Percentiles rank a stretch among this genome's conserved stretches.
These are phyloP conservation scores for Diabrotica undecimpunctata DNA, from an alignment of 1,140 invertebrate species.

Conservation along the genomic window DNA sequence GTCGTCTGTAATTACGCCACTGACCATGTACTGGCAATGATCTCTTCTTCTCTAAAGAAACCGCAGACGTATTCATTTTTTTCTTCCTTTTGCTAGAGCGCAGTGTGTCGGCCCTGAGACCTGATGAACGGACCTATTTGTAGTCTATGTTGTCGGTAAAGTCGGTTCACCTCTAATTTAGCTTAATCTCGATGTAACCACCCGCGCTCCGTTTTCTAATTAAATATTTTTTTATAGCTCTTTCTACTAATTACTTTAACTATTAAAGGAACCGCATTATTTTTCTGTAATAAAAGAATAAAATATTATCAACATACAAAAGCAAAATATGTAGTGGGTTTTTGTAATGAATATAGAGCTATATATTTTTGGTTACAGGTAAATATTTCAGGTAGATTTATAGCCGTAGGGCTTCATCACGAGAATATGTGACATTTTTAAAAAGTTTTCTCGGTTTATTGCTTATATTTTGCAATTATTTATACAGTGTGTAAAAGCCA, in stretches of 20 bases:
- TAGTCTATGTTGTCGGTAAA: neutral
- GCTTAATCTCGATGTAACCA: neutral
- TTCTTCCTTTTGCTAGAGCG: neutral
- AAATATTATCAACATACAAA: too few species aligned
- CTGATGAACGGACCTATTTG: constrained; percentile 2
- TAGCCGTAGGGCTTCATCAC: too few species aligned
- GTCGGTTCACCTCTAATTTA: neutral
- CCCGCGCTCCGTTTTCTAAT: neutral
- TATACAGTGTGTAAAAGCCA: too few species aligned
- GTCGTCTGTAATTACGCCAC: neutral
- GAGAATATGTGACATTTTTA: too few species aligned
- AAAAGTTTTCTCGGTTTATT: too few species aligned
- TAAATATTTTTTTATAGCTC: neutral
- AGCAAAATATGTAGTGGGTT: too few species aligned
- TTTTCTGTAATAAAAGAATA: too few species aligned
- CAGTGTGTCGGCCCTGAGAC: neutral
- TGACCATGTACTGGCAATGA: neutral
- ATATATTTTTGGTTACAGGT: too few species aligned
- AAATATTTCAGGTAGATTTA: too few species aligned
- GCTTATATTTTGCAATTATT: too few species aligned
- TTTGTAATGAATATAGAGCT: too few species aligned
- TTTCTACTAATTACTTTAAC: neutral
- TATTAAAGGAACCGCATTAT: too few species aligned
- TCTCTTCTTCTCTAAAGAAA: neutral
- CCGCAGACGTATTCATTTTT: neutral